These are phyloP conservation scores for Girardinichthys multiradiatus DNA, from an alignment of 2,113 vertebrate species.

Conservation along the genomic window DNA sequence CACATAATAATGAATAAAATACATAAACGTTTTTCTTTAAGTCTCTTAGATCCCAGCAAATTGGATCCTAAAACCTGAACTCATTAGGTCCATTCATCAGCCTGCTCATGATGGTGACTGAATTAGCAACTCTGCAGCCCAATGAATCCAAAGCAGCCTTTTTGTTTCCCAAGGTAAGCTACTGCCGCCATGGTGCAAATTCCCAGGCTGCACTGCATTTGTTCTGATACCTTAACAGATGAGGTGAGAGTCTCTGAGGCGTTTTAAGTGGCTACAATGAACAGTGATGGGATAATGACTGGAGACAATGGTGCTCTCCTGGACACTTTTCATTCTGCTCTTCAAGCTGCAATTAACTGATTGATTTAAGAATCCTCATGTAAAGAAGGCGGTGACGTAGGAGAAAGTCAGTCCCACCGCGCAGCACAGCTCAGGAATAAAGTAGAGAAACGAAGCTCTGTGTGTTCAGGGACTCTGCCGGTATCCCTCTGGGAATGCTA, in stretches of 20 bases:
- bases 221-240: slow-evolving; percentile 15
- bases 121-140: slow-evolving; percentile 28
- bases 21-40: neutral
- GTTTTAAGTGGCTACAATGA: slow-evolving; percentile 30
- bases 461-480: neutral
- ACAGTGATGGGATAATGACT: slow-evolving; percentile 5
- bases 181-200: slow-evolving; percentile 10
- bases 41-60: neutral
- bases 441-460: fast-evolving
- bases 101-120: neutral
- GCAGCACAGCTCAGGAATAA: slow-evolving; percentile 10
- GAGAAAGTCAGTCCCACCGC: neutral
- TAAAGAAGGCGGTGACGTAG: slow-evolving; percentile 3
- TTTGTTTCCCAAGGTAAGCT: slow-evolving; percentile 14
- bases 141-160: slow-evolving; percentile 26
- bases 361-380: slow-evolving; percentile 11
- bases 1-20: too few species aligned
- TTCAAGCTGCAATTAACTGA: slow-evolving; percentile 1
- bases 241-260: slow-evolving; percentile 13
- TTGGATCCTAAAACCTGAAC: neutral
- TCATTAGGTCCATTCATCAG: neutral
- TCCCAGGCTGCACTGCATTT: slow-evolving; percentile 28
- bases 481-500: slow-evolving; percentile 31
- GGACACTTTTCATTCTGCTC: slow-evolving; percentile 8
- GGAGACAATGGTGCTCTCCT: slow-evolving; percentile 1